These are phyloP conservation scores for Pogonognathellus flavescens DNA, from an alignment of 1,140 invertebrate genomes.

Conservation along the genomic window DNA sequence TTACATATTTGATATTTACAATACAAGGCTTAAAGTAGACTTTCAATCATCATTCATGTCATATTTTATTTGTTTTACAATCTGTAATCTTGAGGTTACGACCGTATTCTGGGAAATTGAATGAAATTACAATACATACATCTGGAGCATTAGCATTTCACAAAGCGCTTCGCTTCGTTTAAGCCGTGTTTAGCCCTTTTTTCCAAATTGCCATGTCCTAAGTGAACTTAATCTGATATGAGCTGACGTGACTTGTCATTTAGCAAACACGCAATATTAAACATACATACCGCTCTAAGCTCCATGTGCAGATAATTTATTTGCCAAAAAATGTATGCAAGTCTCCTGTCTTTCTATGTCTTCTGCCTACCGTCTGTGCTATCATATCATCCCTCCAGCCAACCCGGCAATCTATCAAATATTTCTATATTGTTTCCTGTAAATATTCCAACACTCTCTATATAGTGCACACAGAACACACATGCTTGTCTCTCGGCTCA, in stretches of 20 bases:
- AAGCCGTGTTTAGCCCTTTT: slow-evolving; percentile 20
- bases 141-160: neutral
- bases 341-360: slow-evolving; percentile 9
- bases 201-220: slow-evolving; percentile 23
- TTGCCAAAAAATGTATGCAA: slow-evolving; percentile 27
- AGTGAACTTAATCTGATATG: slow-evolving; percentile 42
- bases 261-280: slow-evolving; percentile 52
- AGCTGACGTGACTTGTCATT: slow-evolving; percentile 52
- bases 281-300: neutral
- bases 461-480: neutral
- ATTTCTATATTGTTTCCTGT: slow-evolving; percentile 45
- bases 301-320: slow-evolving; percentile 52
- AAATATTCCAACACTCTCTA: neutral
- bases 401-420: slow-evolving; percentile 40
- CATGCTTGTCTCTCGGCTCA: neutral
- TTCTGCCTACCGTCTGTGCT: slow-evolving; percentile 19
- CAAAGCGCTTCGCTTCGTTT: neutral
- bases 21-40: neutral
- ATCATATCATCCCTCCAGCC: slow-evolving; percentile 23
- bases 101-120: slow-evolving; percentile 31
- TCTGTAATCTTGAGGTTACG: slow-evolving; percentile 29
- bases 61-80: slow-evolving; percentile 44
- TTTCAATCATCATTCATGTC: slow-evolving; percentile 42
- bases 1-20: too few species aligned
- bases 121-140: slow-evolving; percentile 18